Percentiles rank a stretch among this genome's conserved stretches.
Evolutionary conservation across 1,140 invertebrate species (phyloP).

Genomic region (Druon quercuslanigerum): DNA sequence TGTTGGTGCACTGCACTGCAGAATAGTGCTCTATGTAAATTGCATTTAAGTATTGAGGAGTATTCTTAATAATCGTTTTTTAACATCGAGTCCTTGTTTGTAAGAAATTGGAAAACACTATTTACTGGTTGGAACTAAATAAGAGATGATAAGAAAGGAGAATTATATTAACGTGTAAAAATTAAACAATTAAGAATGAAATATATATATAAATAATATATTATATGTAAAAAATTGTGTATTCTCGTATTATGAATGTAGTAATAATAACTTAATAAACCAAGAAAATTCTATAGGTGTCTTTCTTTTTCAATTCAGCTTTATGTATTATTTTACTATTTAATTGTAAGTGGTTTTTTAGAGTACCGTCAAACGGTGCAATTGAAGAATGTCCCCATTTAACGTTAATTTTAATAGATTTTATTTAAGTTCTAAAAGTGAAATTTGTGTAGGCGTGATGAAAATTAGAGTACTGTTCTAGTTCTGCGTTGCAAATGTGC

Average conservation of each 20-base stretch:
- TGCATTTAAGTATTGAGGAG: conserved; percentile 42
- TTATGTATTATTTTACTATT: background rate
- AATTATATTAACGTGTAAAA: conserved; percentile 43
- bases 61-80: conserved; percentile 49
- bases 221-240: conserved; percentile 57
- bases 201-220: conserved; percentile 54
- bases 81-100: conserved; percentile 38
- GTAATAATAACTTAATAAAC: conserved; percentile 68
- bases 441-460: too few species aligned
- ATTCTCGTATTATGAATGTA: conserved; percentile 63
- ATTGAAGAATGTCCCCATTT: too few species aligned
- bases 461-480: too few species aligned
- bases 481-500: too few species aligned
- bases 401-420: too few species aligned
- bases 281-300: conserved; percentile 53
- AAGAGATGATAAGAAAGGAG: background rate
- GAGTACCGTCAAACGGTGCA: too few species aligned
- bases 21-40: conserved; percentile 49
- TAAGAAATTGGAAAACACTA: conserved; percentile 34
- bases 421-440: too few species aligned
- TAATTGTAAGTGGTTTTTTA: background rate
- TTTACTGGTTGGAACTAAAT: conserved; percentile 8
- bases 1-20: conserved; percentile 29
- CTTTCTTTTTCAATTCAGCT: background rate
- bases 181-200: conserved; percentile 41